Evolutionary conservation across 1,140 invertebrate genomes (phyloP).

Genomic region (Ganaspis sp.): DNA sequence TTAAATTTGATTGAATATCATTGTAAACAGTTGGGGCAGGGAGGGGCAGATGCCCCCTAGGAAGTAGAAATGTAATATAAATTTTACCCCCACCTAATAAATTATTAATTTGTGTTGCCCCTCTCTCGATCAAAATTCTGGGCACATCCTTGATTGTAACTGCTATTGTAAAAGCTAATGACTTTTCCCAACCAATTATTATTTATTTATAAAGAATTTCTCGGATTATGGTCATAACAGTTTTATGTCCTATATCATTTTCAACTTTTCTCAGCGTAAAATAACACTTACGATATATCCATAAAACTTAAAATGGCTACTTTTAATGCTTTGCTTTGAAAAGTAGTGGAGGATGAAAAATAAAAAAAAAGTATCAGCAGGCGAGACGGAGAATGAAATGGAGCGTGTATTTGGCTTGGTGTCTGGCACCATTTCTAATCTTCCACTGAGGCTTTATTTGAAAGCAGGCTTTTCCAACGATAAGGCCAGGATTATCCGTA

Average conservation of each 20-base stretch:
- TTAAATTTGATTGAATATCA: too few relatives aligned
- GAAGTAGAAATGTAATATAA: too few relatives aligned
- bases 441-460: constrained; percentile 23
- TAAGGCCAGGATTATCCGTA: not conserved
- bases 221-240: not conserved
- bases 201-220: not conserved
- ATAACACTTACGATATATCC: not conserved
- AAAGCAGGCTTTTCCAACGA: constrained; percentile 22
- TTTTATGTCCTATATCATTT: not conserved
- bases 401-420: constrained; percentile 25
- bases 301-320: constrained; percentile 9
- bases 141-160: too few relatives aligned
- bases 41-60: too few relatives aligned
- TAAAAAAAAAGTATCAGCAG: not conserved
- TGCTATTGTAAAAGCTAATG: too few relatives aligned
- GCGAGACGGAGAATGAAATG: constrained; percentile 25
- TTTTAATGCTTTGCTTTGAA: constrained; percentile 19
- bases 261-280: not conserved
- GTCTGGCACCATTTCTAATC: constrained; percentile 27
- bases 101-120: too few relatives aligned
- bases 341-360: not conserved
- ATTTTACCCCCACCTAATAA: too few relatives aligned
- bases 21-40: too few relatives aligned
- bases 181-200: too few relatives aligned
- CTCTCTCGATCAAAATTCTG: too few relatives aligned